Evolutionary conservation across 2,888 invertebrate species (phyloP).

Genomic region (Incurvaria masculella): DNA sequence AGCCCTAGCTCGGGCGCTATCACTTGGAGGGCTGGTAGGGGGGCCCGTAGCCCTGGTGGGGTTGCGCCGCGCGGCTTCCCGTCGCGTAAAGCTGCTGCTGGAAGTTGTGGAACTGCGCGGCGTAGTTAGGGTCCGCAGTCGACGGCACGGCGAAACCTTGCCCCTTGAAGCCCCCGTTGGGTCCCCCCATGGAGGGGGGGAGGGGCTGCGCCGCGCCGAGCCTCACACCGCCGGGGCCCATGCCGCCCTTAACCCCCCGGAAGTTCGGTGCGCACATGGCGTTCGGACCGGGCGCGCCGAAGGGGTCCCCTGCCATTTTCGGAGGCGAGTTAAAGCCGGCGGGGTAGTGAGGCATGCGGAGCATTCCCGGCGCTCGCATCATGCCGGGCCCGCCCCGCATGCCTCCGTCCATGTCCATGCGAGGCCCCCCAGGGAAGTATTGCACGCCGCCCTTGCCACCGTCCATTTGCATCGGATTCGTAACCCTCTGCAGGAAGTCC

Average conservation of each 20-base stretch:
- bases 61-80: slow-evolving; percentile 41
- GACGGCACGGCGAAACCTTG: slow-evolving; percentile 81
- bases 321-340: slow-evolving; percentile 45
- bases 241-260: slow-evolving; percentile 39
- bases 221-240: slow-evolving; percentile 33
- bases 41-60: slow-evolving; percentile 40
- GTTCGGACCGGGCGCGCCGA: slow-evolving; percentile 20
- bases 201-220: slow-evolving; percentile 65
- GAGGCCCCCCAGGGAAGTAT: slow-evolving; percentile 66
- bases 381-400: slow-evolving; percentile 38
- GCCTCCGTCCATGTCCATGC: slow-evolving; percentile 50
- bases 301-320: slow-evolving; percentile 38
- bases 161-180: slow-evolving; percentile 65
- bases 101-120: slow-evolving; percentile 94
- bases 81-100: slow-evolving; percentile 94
- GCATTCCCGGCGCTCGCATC: slow-evolving; percentile 40
- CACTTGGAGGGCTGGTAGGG: slow-evolving; percentile 51
- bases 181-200: slow-evolving; percentile 76
- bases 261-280: slow-evolving; percentile 26
- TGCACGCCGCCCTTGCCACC: slow-evolving; percentile 60
- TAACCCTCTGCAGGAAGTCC: slow-evolving; percentile 85
- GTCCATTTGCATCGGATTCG: slow-evolving; percentile 77
- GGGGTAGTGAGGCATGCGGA: slow-evolving; percentile 49
- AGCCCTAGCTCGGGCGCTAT: too few species aligned
- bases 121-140: slow-evolving; percentile 88